Evolutionary conservation across 2,888 invertebrate genomes (phyloP).

Genomic region (Lithophane semibrunnea): DNA sequence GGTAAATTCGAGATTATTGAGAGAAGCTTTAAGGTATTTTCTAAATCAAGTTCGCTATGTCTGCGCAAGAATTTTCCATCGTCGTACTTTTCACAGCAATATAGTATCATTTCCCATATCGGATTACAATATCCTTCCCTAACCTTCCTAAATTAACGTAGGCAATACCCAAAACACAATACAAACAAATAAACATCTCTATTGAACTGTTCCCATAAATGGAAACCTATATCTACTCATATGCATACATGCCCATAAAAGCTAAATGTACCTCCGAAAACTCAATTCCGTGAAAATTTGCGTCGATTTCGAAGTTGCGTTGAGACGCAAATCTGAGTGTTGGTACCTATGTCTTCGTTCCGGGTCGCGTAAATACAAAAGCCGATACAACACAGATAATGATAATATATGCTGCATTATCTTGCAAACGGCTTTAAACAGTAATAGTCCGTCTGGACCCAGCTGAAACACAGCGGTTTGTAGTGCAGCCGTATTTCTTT

Average conservation of each 20-base stretch:
- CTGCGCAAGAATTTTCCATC: neutral
- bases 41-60: neutral
- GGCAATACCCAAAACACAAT: constrained; percentile 26
- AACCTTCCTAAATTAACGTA: constrained; percentile 33
- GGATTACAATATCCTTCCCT: constrained; percentile 10
- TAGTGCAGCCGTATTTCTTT: neutral
- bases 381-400: too few relatives aligned
- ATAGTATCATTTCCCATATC: constrained; percentile 18
- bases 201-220: constrained; percentile 17
- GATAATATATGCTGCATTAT: neutral
- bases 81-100: neutral
- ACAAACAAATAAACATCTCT: constrained; percentile 35
- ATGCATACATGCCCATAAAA: neutral
- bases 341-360: constrained; percentile 20
- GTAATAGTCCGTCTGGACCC: neutral
- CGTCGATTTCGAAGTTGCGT: neutral
- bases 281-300: constrained; percentile 24
- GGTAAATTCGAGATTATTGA: constrained; percentile 15
- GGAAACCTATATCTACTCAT: neutral
- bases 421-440: neutral
- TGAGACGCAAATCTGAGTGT: constrained; percentile 9
- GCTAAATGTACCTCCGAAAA: neutral
- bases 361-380: neutral
- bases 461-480: neutral
- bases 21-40: neutral